These are phyloP conservation scores for Mugil cephalus DNA, from an alignment of 2,113 vertebrate genomes.

Conservation along the genomic window DNA sequence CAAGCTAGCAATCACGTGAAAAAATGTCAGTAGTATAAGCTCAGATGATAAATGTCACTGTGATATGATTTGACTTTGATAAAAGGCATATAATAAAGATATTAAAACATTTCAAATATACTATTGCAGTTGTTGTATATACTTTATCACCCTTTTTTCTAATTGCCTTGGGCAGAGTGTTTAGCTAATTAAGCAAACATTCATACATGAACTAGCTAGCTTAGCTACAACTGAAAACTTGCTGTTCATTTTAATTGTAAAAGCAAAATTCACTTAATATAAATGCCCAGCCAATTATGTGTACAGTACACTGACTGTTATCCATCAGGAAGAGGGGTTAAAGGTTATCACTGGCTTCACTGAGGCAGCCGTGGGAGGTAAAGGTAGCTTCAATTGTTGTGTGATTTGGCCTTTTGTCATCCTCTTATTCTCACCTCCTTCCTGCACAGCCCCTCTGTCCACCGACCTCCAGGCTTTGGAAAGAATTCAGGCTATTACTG, in stretches of 20 bases:
- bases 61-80: no score
- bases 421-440: constrained; percentile 20
- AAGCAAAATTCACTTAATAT: background rate
- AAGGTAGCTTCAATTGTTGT: constrained; percentile 24
- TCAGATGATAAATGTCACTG: no score
- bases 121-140: no score
- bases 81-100: background rate
- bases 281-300: background rate
- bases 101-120: no score
- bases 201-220: no score
- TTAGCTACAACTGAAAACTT: no score
- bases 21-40: no score
- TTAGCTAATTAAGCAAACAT: background rate
- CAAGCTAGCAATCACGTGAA: no score
- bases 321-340: constrained; percentile 8
- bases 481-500: constrained; percentile 15
- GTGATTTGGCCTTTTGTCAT: constrained; percentile 25
- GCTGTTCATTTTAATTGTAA: background rate
- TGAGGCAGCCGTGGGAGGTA: constrained; percentile 26
- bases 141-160: no score
- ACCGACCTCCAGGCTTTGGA: constrained; percentile 6
- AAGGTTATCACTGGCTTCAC: constrained; percentile 30
- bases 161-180: background rate
- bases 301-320: background rate
- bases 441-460: constrained; percentile 7